Evolutionary conservation across 92 coral and sea anemone genomes (phyloP).

Genomic region (Phenganax subtilis): DNA sequence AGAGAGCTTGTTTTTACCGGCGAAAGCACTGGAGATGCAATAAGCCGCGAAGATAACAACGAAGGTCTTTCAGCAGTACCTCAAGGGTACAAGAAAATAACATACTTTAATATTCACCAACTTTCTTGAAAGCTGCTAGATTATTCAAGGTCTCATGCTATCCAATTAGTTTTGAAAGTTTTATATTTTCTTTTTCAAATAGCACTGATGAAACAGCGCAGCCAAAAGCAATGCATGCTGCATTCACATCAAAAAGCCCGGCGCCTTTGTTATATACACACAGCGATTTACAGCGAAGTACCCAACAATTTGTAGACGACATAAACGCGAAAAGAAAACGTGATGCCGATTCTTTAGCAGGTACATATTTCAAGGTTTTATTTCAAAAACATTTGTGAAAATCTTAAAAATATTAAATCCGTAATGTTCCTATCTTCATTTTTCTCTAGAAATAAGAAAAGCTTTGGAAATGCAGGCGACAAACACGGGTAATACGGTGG

Average conservation of each 20-base stretch:
- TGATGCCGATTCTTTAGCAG: constrained; percentile 74
- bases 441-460: constrained; percentile 68
- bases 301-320: constrained; percentile 88
- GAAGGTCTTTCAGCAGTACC: constrained; percentile 9
- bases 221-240: constrained; percentile 16
- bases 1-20: constrained; percentile 1
- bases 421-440: not conserved
- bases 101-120: not conserved
- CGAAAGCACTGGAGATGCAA: constrained; percentile 16
- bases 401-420: not conserved
- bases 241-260: constrained; percentile 22
- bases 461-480: constrained; percentile 73
- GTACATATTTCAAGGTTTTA: constrained; percentile 27
- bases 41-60: not conserved
- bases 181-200: not conserved
- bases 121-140: not conserved
- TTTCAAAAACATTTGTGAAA: not conserved
- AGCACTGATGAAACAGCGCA: constrained; percentile 15
- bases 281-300: constrained; percentile 73
- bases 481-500: constrained; percentile 69
- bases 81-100: constrained; percentile 1
- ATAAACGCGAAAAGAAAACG: constrained; percentile 89
- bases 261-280: constrained; percentile 41
- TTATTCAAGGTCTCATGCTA: not conserved
- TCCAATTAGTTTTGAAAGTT: not conserved